phyloP scores from a whole-genome alignment of 2,888 invertebrate genomes.

The Eristalis intricaria region DNA sequence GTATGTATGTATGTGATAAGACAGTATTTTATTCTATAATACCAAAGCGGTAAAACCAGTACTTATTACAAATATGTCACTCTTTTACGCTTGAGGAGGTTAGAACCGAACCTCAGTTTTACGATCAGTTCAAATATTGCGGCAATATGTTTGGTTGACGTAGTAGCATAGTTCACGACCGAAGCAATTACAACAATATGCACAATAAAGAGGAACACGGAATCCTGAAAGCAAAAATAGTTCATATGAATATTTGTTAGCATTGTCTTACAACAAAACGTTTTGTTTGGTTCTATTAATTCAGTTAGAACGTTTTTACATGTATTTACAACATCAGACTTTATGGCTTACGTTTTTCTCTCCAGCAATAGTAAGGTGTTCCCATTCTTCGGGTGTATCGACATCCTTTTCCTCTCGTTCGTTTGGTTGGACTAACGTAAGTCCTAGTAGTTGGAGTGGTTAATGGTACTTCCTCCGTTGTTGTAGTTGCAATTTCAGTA shows the following conservation, averaged over 20 bases:
- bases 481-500: not conserved
- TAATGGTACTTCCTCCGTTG: not conserved
- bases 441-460: not conserved
- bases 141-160: not conserved
- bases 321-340: not conserved
- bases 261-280: not conserved
- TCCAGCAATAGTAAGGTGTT: not conserved
- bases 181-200: not conserved
- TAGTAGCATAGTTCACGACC: not conserved
- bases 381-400: not conserved
- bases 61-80: not conserved
- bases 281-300: too few relatives aligned
- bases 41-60: not conserved
- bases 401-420: not conserved
- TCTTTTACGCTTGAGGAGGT: not conserved
- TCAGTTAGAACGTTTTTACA: too few relatives aligned
- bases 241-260: not conserved
- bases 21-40: not conserved
- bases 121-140: not conserved
- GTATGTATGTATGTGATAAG: not conserved
- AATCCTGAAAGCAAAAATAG: not conserved
- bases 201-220: not conserved
- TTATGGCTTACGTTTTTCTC: not conserved
- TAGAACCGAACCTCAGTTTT: not conserved
- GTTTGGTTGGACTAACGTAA: not conserved